Percentiles rank a stretch among this genome's conserved stretches.
These are phyloP conservation scores for Sebastes alutus DNA, from an alignment of 2,797 vertebrate species.

Conservation along the genomic window DNA sequence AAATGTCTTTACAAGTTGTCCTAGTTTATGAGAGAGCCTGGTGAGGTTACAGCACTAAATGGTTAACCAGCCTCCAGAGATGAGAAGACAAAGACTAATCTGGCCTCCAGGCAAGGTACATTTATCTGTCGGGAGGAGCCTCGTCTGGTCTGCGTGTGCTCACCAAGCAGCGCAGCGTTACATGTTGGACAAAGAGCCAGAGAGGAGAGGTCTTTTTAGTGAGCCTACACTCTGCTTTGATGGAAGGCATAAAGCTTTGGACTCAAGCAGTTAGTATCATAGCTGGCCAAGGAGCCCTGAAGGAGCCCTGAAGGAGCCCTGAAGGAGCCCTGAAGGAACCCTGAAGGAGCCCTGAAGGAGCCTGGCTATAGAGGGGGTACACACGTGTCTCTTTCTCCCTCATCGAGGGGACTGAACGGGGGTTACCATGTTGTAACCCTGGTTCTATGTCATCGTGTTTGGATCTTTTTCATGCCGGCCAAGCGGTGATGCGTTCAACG, in stretches of 20 bases:
- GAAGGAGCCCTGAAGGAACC: no score
- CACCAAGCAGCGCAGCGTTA: background rate
- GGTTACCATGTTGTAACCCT: no score
- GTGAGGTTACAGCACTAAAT: conserved; percentile 42
- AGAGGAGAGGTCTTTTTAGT: conserved; percentile 13
- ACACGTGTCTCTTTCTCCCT: no score
- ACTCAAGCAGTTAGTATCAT: background rate
- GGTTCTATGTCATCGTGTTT: no score
- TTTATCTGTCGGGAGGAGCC: conserved; percentile 41
- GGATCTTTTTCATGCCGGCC: no score
- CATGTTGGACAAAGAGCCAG: conserved; percentile 7
- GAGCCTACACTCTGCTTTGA: conserved; percentile 1
- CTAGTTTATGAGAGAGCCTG: conserved; percentile 34
- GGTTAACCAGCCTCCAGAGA: conserved; percentile 57
- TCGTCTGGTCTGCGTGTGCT: conserved; percentile 2
- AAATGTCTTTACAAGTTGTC: conserved; percentile 33
- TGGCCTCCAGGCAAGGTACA: conserved; percentile 46
- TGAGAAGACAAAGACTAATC: conserved; percentile 50
- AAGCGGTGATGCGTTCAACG: no score
- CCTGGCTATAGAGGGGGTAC: no score
- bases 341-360: no score
- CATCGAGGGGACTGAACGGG: no score
- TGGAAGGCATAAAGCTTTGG: conserved; percentile 16
- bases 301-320: no score
- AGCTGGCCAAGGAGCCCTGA: no score